Percentiles rank a stretch among this genome's conserved stretches.
Evolutionary conservation across 2,797 vertebrate genomes (phyloP).

Genomic region (Bucorvus abyssinicus): DNA sequence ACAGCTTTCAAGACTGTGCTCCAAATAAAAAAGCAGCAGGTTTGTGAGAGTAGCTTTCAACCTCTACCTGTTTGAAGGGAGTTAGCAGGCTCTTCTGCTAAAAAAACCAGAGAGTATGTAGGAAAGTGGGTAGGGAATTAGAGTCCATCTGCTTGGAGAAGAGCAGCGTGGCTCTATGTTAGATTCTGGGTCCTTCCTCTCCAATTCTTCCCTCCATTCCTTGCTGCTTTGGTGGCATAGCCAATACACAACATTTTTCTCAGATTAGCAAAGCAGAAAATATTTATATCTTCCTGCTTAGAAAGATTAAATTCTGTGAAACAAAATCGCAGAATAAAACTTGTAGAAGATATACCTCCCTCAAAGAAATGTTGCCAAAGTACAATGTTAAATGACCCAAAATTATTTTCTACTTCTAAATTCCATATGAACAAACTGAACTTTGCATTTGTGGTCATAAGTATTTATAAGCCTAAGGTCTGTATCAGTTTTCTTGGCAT

Average conservation of each 20-base stretch:
- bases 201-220: neutral
- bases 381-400: neutral
- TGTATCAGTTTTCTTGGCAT: neutral
- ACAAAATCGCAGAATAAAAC: neutral
- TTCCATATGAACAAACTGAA: neutral
- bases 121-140: neutral
- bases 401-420: neutral
- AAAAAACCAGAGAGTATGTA: neutral
- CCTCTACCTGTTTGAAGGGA: neutral
- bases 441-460: neutral
- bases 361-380: neutral
- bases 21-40: neutral
- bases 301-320: neutral
- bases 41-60: neutral
- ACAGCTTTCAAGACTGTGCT: neutral
- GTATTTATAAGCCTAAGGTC: neutral
- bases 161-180: neutral
- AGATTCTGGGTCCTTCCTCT: neutral
- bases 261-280: neutral
- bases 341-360: neutral
- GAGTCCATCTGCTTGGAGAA: neutral
- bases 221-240: neutral
- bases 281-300: neutral
- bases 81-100: neutral
- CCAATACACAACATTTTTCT: neutral